Base-by-base conservation (phyloP, 2,113 vertebrate species). In the Lycaon pictus region DNA sequence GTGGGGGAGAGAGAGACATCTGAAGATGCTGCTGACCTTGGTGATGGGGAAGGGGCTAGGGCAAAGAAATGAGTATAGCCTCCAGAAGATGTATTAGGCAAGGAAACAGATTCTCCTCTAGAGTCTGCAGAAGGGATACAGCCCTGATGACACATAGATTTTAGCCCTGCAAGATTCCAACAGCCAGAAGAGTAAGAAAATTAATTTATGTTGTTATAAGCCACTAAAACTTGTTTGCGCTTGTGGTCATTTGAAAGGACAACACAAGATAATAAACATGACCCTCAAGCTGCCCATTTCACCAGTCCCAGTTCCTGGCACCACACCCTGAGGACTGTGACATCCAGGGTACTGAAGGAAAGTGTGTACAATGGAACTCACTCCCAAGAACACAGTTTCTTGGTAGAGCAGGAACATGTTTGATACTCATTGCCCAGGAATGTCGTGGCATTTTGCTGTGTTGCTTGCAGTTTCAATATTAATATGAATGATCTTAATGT, bases 381-480 rank as follows among this genome's bases (percentile, higher is more conserved):
- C 23, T 86, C 43, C 58, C 53, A 60, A 92, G 69, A 95, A 82
- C 37, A 88, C 2, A 16, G 4, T 60, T 93, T 86, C 72, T 85
- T 77, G 65, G 81, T 93, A 88, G 29, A 85, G 19, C 29, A 65
- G 56, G 77, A 72, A 86, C 43, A 53, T 37, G 23, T 35, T 80
- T 96, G 86, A 88, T 71, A 89, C 32, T 95, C 80, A 94, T 55
- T 96, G 87, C 53, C 23, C 94, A 97, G 72, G 37, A 95, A 95
- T 55, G 83, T 95, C 77, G 55, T 72, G 93, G 55, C 7, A 71
- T 98, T 98, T 98, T 96, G 85, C 89, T 95, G 4, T 53, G 48
- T 62, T 96, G 43, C 76, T 96, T 96, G 87, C 65, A 74, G 94
- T 97, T 97, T 96, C 82, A 51, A 85, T 95, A 85, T 98, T 97